Evolutionary conservation across 2,797 vertebrate species (phyloP), one percentile per base, ranked within the genome.

Genomic region (Galaxias olidus): DNA sequence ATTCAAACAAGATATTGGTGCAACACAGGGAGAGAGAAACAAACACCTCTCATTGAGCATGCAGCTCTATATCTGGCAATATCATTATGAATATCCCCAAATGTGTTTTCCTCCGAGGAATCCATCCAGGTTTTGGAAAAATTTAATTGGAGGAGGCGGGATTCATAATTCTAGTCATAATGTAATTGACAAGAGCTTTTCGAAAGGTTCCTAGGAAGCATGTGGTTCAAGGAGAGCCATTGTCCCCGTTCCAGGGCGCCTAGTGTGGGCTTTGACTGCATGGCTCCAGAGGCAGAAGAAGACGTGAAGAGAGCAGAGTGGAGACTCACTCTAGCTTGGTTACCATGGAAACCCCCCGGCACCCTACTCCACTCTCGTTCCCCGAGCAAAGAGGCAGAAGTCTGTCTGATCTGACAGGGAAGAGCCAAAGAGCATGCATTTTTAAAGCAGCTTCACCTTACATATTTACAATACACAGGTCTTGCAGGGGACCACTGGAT

Each of bases 301-400:
- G 55, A 30, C 67, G 66, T 54, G 43, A 72, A 6, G 9, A 55
- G 43, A 42, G 74, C 49, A 63, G 40, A 77, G 63, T 44, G 47
- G 68, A 81, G 73, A 84, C 42, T 56, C 80, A 78, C 76, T 78
- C 76, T 84, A 80, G 69, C 75, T 76, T 65, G 81, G 89, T 92
- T 88, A 73, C 87, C 84, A 89, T 86, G 75, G 87, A 76, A 89
- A 91, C 88, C 66, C 81, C 84, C 82, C 84, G 87, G 84, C 77
- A 83, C 76, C 75, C 86, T 76, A 85, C 78, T 78, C 75, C 71
- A 74, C 73, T 81, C 76, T 82, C 76, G 73, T 79, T 74, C 73
- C 73, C 68, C 59, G 73, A 84, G 74, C 67, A 59, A 63, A 66
- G 14, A 65, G 52, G 64, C 71, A 78, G 65, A 57, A 63, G 63